Conservation (phyloP, 2,113 vertebrate genomes). For the Accipiter virgatus region DNA sequence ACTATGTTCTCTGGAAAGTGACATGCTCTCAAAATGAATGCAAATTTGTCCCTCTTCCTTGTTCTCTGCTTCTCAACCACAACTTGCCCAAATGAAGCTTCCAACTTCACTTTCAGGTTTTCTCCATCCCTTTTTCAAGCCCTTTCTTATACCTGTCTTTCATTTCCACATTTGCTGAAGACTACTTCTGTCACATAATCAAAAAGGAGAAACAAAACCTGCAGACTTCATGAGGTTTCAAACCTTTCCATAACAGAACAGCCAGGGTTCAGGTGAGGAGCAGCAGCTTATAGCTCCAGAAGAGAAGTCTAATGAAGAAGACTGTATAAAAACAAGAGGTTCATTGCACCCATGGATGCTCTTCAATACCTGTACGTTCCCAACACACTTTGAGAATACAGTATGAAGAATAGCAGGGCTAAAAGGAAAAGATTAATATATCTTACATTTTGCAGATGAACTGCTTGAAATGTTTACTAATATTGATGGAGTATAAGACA, state of each 20-base stretch:
- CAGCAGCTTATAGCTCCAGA: neutral
- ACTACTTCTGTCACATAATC: neutral
- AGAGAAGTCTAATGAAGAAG: neutral
- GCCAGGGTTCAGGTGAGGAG: neutral
- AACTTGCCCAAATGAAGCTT: neutral
- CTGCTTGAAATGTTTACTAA: neutral
- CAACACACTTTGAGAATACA: neutral
- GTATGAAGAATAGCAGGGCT: neutral
- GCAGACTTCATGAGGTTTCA: neutral
- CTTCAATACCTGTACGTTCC: neutral
- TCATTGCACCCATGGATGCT: neutral
- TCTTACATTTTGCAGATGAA: neutral
- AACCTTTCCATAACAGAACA: neutral
- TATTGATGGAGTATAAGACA: neutral
- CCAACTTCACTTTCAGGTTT: neutral
- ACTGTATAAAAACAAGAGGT: neutral
- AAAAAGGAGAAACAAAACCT: neutral
- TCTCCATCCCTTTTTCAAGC: neutral
- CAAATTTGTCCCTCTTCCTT: neutral
- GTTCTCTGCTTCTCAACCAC: neutral
- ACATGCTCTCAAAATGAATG: neutral
- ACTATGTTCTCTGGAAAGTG: neutral
- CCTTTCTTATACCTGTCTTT: neutral
- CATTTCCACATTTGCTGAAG: neutral
- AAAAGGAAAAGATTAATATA: neutral